A percentile compares a stretch with the other conserved stretches of the same genome.
Evolutionary conservation across 2,888 invertebrate species (phyloP).

Genomic region (Tiliacea citrago): DNA sequence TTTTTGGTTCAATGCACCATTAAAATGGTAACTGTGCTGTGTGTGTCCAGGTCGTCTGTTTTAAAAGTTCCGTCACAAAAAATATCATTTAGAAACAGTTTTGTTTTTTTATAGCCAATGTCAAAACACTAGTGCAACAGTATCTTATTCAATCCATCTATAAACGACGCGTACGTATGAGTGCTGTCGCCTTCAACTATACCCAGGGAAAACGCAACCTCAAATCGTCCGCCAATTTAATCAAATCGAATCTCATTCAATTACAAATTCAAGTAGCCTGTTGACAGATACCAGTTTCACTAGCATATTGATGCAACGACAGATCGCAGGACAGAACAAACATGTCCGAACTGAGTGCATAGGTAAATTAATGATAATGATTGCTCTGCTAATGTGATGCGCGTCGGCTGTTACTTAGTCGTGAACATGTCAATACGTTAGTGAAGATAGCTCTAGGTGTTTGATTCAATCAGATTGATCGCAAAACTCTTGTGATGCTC

Average conservation of each 20-base stretch:
- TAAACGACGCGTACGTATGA: background rate
- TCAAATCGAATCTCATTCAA: constrained; percentile 46
- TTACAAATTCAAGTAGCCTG: constrained; percentile 53
- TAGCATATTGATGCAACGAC: constrained; percentile 53
- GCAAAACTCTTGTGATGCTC: background rate
- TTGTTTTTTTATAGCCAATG: background rate
- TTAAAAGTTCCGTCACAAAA: background rate
- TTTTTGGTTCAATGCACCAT: background rate
- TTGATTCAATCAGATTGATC: background rate
- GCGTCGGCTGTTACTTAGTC: constrained; percentile 16
- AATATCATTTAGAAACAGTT: background rate
- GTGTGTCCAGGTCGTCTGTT: background rate
- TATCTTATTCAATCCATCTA: background rate
- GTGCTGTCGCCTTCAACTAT: background rate
- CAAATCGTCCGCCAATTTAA: background rate
- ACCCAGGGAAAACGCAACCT: background rate
- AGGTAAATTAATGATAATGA: constrained; percentile 57
- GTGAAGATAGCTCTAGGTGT: background rate
- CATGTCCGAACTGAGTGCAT: constrained; percentile 51
- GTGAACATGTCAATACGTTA: background rate
- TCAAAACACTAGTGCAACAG: too few relatives aligned
- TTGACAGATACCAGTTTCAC: constrained; percentile 35
- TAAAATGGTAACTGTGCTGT: too few relatives aligned
- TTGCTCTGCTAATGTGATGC: constrained; percentile 34
- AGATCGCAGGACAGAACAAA: constrained; percentile 44